Percentiles rank a stretch among this genome's conserved stretches.
Conservation (phyloP, 2,113 vertebrate genomes). For the Morone chrysops region DNA sequence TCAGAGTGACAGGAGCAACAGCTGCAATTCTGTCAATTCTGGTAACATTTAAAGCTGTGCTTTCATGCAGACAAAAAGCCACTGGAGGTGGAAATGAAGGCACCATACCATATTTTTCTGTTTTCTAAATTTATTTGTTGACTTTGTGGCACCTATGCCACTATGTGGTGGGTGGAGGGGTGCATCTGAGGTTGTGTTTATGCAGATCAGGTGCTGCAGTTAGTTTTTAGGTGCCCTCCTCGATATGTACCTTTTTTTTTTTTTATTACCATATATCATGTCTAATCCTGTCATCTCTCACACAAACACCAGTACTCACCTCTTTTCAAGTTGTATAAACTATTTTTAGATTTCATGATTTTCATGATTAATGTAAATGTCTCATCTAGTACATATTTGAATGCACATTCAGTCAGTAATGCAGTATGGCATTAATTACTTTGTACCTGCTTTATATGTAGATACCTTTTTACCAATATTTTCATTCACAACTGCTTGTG, state of each 20-base stretch:
- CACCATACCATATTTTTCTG: neutral
- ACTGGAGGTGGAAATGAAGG: slow-evolving; percentile 7
- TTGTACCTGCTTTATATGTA: neutral
- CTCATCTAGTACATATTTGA: neutral
- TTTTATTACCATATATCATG: neutral
- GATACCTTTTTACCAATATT: neutral
- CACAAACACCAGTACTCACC: neutral
- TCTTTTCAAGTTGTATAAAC: neutral
- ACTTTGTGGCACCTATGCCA: slow-evolving; percentile 2
- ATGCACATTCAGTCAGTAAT: neutral
- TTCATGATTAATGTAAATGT: neutral
- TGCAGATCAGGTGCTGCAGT: slow-evolving; percentile 17
- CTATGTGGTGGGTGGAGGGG: neutral
- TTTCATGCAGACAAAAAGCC: slow-evolving; percentile 13
- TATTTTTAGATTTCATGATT: neutral
- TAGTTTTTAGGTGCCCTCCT: neutral
- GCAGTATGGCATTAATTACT: no score
- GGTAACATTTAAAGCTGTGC: slow-evolving; percentile 19
- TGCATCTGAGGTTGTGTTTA: neutral
- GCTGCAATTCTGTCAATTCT: slow-evolving; percentile 19
- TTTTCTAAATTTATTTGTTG: slow-evolving; percentile 1
- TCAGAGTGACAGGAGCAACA: slow-evolving; percentile 18
- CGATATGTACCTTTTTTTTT: neutral
- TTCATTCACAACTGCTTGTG: neutral
- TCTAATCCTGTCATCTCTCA: neutral